phyloP scores from a whole-genome alignment of 2,113 vertebrate genomes.

The Steatornis caripensis region DNA sequence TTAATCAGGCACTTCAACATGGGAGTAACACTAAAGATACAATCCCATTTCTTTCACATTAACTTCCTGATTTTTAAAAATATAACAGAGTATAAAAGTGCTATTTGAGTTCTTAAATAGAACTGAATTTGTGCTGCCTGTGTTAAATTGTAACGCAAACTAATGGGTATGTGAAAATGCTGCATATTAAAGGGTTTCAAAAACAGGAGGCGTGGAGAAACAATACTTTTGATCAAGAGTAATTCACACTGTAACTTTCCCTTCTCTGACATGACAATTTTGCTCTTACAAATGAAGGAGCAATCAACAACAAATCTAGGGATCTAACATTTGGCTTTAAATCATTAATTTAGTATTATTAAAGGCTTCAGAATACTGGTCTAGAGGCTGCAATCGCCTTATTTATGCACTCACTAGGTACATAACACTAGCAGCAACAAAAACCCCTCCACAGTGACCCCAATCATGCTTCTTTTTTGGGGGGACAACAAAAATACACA shows the following conservation, averaged over 20 bases:
- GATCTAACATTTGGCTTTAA: background rate
- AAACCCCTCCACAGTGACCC: background rate
- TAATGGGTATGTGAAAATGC: background rate
- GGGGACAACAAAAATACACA: background rate
- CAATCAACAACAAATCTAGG: background rate
- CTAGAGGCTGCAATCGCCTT: background rate
- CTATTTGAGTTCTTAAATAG: background rate
- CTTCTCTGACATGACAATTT: background rate
- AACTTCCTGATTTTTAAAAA: background rate
- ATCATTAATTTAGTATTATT: background rate
- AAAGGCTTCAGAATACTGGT: background rate
- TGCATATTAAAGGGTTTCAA: background rate
- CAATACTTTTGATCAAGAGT: background rate
- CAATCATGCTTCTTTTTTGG: background rate
- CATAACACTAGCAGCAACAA: background rate
- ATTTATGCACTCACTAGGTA: background rate
- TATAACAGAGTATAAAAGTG: background rate
- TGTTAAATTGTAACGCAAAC: background rate
- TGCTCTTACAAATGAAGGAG: background rate
- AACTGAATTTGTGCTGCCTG: background rate
- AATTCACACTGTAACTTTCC: background rate
- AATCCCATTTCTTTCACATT: background rate
- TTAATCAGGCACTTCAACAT: background rate
- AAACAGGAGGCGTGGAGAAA: background rate
- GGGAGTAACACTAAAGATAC: background rate